Conservation (phyloP, 1,140 invertebrate species). For the Drosophila orosa region DNA sequence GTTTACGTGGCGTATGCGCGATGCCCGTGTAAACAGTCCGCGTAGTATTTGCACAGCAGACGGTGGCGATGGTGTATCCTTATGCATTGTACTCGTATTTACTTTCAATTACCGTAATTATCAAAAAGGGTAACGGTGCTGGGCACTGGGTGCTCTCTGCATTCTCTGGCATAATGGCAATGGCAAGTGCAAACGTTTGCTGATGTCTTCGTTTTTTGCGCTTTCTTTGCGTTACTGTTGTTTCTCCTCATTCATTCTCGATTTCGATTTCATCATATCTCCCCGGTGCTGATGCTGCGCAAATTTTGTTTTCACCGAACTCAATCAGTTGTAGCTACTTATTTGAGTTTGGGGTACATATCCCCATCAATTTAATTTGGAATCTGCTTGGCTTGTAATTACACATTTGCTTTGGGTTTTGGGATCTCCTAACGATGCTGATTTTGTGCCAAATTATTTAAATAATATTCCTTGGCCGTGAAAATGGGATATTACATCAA, state of each 20-base stretch:
- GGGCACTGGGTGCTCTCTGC: background rate
- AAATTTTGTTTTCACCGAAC: slow-evolving; percentile 24
- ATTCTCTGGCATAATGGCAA: slow-evolving; percentile 57
- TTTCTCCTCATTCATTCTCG: slow-evolving; percentile 31
- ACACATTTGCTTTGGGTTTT: slow-evolving; percentile 20
- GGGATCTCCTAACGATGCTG: slow-evolving; percentile 1
- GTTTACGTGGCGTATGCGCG: slow-evolving; percentile 73
- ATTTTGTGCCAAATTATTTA: background rate
- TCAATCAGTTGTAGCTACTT: slow-evolving; percentile 48
- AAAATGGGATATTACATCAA: slow-evolving; percentile 10
- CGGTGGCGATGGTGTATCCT: slow-evolving; percentile 52
- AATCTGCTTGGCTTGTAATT: slow-evolving; percentile 53
- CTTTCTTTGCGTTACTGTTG: slow-evolving; percentile 11
- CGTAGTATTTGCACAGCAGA: slow-evolving; percentile 56
- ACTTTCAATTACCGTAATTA: slow-evolving; percentile 83
- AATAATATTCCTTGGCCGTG: slow-evolving; percentile 9
- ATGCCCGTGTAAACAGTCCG: slow-evolving; percentile 64
- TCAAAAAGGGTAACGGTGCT: slow-evolving; percentile 68
- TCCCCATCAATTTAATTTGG: slow-evolving; percentile 50
- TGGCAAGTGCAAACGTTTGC: slow-evolving; percentile 76
- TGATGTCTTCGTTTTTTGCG: slow-evolving; percentile 74
- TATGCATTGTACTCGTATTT: slow-evolving; percentile 72
- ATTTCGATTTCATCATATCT: slow-evolving; percentile 36
- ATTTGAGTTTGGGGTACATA: slow-evolving; percentile 17
- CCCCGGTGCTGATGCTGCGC: slow-evolving; percentile 61